These are phyloP conservation scores for Tenebrio molitor DNA, from an alignment of 1,140 invertebrate species.

Conservation along the genomic window DNA sequence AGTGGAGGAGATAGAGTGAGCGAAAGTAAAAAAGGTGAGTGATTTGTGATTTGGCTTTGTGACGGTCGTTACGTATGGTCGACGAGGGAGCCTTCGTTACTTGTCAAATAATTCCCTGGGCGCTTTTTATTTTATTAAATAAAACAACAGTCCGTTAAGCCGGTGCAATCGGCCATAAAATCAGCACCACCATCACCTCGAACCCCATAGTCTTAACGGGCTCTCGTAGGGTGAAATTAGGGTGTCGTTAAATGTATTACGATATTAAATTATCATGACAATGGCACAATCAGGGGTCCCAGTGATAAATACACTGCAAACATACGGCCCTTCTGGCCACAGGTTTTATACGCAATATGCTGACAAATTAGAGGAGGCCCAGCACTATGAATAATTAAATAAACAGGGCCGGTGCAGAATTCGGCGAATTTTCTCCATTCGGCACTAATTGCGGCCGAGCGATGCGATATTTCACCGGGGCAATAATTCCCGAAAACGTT, in stretches of 20 bases:
- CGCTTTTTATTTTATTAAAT: slow-evolving; percentile 16
- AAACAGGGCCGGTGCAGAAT: slow-evolving; percentile 56
- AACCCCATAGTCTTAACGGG: slow-evolving; percentile 35
- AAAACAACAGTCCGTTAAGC: slow-evolving; percentile 28
- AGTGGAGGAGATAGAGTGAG: too few relatives aligned
- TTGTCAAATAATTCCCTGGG: too few relatives aligned
- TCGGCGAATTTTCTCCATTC: slow-evolving; percentile 24
- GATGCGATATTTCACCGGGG: slow-evolving; percentile 24
- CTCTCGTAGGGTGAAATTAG: slow-evolving; percentile 63
- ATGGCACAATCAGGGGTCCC: slow-evolving; percentile 64
- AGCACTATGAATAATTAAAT: slow-evolving; percentile 65
- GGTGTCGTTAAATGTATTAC: slow-evolving; percentile 68
- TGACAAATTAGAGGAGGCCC: slow-evolving; percentile 62
- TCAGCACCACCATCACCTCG: slow-evolving; percentile 39
- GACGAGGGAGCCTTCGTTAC: too few relatives aligned
- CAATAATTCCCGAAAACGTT: slow-evolving; percentile 29
- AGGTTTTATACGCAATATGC: slow-evolving; percentile 66
- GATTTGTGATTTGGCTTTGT: too few relatives aligned
- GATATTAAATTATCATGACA: slow-evolving; percentile 69
- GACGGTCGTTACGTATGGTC: too few relatives aligned
- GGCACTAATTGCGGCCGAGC: slow-evolving; percentile 33
- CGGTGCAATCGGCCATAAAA: slow-evolving; percentile 34
- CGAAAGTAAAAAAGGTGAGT: too few relatives aligned
- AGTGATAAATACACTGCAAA: slow-evolving; percentile 67
- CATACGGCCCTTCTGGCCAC: slow-evolving; percentile 66